Percentiles rank a stretch among this genome's conserved stretches.
phyloP scores from a whole-genome alignment of 1,140 invertebrate genomes.

The Battus philenor region DNA sequence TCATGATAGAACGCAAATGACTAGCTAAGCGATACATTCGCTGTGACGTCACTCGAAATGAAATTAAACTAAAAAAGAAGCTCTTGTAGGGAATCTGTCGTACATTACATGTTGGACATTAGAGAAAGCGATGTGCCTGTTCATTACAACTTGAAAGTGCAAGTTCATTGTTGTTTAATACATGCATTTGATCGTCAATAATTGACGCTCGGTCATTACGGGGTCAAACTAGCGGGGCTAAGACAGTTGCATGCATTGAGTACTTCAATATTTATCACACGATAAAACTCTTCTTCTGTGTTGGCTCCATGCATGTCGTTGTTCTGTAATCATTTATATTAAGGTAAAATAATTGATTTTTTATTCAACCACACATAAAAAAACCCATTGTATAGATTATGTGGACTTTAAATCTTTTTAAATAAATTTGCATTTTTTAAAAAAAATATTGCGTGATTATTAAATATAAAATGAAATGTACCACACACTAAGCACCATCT shows the following conservation, averaged over 20 bases:
- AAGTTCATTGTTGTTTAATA: constrained; percentile 20
- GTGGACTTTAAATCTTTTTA: no score
- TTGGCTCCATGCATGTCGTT: no score
- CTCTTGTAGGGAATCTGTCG: constrained; percentile 23
- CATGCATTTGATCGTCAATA: not conserved
- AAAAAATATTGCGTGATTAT: no score
- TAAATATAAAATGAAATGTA: no score
- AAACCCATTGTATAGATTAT: no score
- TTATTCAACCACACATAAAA: no score
- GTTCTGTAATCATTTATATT: no score
- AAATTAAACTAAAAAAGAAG: constrained; percentile 45
- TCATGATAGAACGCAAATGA: constrained; percentile 59
- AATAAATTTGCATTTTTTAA: no score
- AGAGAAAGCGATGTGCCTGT: constrained; percentile 32
- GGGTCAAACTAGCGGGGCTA: not conserved
- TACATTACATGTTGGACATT: constrained; percentile 20
- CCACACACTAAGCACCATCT: no score
- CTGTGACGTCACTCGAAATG: constrained; percentile 47
- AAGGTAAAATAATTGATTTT: no score
- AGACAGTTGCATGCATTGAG: not conserved
- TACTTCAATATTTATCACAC: not conserved
- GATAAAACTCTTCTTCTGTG: not conserved
- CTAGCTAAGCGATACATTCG: constrained; percentile 41
- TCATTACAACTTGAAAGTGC: constrained; percentile 34
- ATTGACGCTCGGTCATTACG: not conserved